These are phyloP conservation scores for Campodea augens DNA, from an alignment of 1,140 invertebrate species.

Conservation along the genomic window DNA sequence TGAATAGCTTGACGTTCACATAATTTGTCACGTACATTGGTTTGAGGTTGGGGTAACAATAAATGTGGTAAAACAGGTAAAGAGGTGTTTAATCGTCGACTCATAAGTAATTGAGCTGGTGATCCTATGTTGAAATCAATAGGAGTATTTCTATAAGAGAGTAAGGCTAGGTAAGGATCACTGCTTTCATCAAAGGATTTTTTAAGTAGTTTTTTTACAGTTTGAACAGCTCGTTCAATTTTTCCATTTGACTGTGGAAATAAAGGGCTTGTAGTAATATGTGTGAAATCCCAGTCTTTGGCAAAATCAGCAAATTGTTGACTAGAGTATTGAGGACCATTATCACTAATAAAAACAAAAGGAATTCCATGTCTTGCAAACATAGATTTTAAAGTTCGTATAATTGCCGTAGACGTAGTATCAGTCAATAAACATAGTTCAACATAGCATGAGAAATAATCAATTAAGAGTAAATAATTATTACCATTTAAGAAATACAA, in stretches of 20 bases:
- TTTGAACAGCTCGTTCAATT: constrained; percentile 8
- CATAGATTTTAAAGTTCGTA: not conserved
- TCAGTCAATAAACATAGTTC: not conserved
- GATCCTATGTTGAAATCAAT: not conserved
- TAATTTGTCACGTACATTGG: too few relatives aligned
- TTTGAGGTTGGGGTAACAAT: too few relatives aligned
- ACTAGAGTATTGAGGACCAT: constrained; percentile 15
- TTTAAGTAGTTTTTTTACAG: constrained; percentile 3
- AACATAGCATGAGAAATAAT: not conserved
- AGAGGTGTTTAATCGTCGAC: not conserved
- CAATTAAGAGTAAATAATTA: not conserved
- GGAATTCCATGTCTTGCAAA: constrained; percentile 9
- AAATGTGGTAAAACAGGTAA: too few relatives aligned
- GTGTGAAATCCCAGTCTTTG: constrained; percentile 13
- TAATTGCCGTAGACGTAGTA: not conserved
- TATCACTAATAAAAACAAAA: constrained; percentile 11
- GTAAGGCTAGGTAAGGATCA: not conserved
- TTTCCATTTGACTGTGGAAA: constrained; percentile 9
- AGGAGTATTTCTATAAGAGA: not conserved
- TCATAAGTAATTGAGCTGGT: not conserved
- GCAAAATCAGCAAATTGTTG: constrained; percentile 15
- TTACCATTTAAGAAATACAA: not conserved
- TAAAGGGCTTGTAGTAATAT: constrained; percentile 13
- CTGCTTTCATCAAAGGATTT: constrained; percentile 1
- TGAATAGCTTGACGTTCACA: too few relatives aligned